Base-by-base conservation (phyloP, 2,113 vertebrate species). In the Pseudorhombus dupliciocellatus region DNA sequence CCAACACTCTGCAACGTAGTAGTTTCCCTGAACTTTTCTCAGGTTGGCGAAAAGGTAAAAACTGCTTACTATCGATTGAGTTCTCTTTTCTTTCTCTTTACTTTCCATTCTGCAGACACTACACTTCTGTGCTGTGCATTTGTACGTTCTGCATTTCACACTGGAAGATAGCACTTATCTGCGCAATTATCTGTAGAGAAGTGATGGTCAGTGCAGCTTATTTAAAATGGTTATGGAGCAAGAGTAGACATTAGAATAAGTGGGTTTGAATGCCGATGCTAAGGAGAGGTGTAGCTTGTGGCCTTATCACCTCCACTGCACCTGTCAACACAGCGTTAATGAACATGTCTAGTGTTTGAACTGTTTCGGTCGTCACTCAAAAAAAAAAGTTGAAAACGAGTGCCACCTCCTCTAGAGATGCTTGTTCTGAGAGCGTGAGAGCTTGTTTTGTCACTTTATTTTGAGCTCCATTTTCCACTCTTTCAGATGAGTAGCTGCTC, bases 361-460 rank as follows among this genome's bases (percentile, higher is more conserved):
- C 71, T 68, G 71, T 80, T 83, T 68, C 75, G 68, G 80, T 54
- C 70, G 62, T 66, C 69, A 61, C 72, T 85, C 75, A 76, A 69
- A 9, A 87, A 71, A 71, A 71, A 76, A 69, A 56, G 75, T 70
- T 62, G 74, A 76, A 69, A 77, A 75, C 16, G 52, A 84, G 69
- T 40, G 64, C 63, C 42, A 28, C 69, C 48, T 76, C 81, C 59
- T 63, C 70, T 69, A 75, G 48, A 74, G 88, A 87, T 79, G 77
- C 71, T 85, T 63, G 37, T 50, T 70, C 69, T 51, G 58, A 78
- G 78, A 63, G 76, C 64, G 65, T 72, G 70, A 77, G 53, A 73
- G n/a, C 87, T 75, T 92, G 88, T 88, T 89, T 37, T 84, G 73
- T 69, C 83, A 86, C 88, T 90, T 87, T 91, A 90, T 91, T 91